Conservation (phyloP, 2,797 vertebrate species). For the Crax fasciolata region DNA sequence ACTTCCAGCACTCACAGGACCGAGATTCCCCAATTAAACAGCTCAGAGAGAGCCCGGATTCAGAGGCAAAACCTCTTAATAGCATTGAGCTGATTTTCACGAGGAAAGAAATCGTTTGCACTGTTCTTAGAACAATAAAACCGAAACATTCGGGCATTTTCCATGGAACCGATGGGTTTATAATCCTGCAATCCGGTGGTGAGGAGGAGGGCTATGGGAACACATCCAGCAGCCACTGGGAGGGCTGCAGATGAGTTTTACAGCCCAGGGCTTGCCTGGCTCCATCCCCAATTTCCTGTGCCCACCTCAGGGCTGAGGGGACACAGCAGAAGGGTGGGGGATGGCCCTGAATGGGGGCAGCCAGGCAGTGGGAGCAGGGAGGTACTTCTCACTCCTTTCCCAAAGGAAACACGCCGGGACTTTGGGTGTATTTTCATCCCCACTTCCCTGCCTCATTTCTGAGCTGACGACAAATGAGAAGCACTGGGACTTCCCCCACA, state of each 20-base stretch:
- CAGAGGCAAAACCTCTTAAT: neutral
- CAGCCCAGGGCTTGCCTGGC: neutral
- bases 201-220: neutral
- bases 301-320: slow-evolving; percentile 18
- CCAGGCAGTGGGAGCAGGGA: slow-evolving; percentile 79
- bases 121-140: neutral
- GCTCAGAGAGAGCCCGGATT: neutral
- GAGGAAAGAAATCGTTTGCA: neutral
- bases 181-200: neutral
- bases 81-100: neutral
- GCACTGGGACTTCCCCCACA: neutral
- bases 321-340: neutral
- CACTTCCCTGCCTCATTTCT: neutral
- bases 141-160: neutral
- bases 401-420: neutral
- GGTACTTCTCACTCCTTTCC: slow-evolving; percentile 22
- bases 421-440: neutral
- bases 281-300: slow-evolving; percentile 41
- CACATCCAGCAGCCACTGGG: neutral
- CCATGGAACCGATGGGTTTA: neutral
- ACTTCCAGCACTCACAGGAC: neutral
- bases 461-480: neutral
- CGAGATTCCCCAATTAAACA: neutral
- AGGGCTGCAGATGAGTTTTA: slow-evolving; percentile 18
- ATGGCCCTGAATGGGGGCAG: slow-evolving; percentile 83